Base-by-base conservation (phyloP, 2,888 invertebrate species). In the Crematogaster levior region DNA sequence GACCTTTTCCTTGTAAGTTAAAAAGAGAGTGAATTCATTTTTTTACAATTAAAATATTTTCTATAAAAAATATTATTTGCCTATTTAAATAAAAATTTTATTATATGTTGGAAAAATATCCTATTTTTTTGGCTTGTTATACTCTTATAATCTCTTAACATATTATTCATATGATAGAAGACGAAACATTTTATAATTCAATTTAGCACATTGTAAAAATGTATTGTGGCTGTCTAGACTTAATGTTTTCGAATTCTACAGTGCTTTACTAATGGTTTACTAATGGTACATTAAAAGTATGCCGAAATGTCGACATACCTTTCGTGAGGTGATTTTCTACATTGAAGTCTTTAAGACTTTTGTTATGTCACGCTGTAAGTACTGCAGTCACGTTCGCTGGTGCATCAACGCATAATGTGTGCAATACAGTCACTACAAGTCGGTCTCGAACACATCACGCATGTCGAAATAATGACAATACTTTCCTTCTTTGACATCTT, bases 391-490 rank as follows among this genome's bases (percentile, higher is more conserved):
- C 65, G 51, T 75, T 75, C 40, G 15, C 1, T 37, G n/a, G 51
- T 27, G 27, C 27, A 7, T 65, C 37, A n/a, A 15, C n/a, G 37
- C 37, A 63, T 74, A 75, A 63, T 75, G 3, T 27, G 27, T 40
- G 37, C 37, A 21, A 61, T 34, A 74, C 24, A 4, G 18, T 1
- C 48, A 27, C 24, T 63, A 84, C 85, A 86, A 85, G 18, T 88
- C 66, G 27, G 18, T 65, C 58, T 60, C 70, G 21, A n/a, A n/a
- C 77, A 75, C 65, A 84, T 63, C 48, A 21, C 10, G 30, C 7
- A 43, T 91, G 88, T 85, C 82, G 88, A 88, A 90, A 91, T 86
- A 90, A 87, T 81, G 88, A 88, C 89, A 90, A 84, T 90, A 72
- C 86, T 88, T 87, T 81, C 75, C 56, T 72, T 46, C 72, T 80